Base-by-base conservation (phyloP, 2,888 invertebrate genomes). In the Exephanes ischioxanthus region DNA sequence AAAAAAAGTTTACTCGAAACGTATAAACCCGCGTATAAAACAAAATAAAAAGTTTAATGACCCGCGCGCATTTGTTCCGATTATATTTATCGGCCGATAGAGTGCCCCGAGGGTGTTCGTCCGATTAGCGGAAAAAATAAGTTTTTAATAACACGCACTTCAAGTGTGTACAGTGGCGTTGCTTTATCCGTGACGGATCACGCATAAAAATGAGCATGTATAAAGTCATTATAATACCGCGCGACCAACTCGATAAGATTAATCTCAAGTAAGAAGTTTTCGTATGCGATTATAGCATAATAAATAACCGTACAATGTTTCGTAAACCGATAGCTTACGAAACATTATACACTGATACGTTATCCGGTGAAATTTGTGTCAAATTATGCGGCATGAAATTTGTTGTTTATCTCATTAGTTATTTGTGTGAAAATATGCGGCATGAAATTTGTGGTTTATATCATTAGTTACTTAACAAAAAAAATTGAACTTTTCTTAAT, bases 141-240 rank as follows among this genome's bases (percentile, higher is more conserved):
- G 19, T n/a, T 63, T 71, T 37, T 26, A 19, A 70, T 11, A 51
- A 14, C 9, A 41, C 16, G 22, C 26, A 30, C 19, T 22, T 77
- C 45, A 14, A 66, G 16, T 80, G 67, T 80, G 16, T 41, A 67
- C 41, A 58, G 66, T 80, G 72, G 61, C 51, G 37, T 76, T 22
- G n/a, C 6, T 70, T 67, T 22, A 79, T 75, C 55, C 51, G 77
- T 76, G 70, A 63, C 30, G 61, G 71, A 58, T 30, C 73, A 61
- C 26, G 9, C 48, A 83, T 53, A 19, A 85, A 83, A 87, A 93
- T 93, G 93, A 82, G 91, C 63, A 45, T 86, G 55, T 92, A 91
- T 67, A 91, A 91, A 89, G 85, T 91, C 48, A 90, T 93, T 37
- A 89, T 92, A 68, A 89, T 93, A 75, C 89, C 92, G 6, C 88